phyloP scores from a whole-genome alignment of 1,140 invertebrate genomes.

The Microplitis demolitor region DNA sequence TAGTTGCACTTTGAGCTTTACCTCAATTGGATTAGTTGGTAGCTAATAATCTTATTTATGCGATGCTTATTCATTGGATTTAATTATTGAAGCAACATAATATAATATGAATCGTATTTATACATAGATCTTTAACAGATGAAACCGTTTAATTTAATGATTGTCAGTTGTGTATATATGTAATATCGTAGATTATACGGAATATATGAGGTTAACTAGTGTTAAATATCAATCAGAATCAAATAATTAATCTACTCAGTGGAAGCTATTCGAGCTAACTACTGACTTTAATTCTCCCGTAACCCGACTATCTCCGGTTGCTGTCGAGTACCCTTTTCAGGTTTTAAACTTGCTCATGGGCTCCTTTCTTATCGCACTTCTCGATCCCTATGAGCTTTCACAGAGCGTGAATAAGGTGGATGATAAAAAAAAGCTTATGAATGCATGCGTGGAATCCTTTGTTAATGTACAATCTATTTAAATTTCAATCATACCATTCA shows the following conservation, averaged over 20 bases:
- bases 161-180: background rate
- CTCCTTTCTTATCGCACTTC: conserved; percentile 8
- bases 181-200: background rate
- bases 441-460: conserved; percentile 6
- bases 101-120: background rate
- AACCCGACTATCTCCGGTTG: background rate
- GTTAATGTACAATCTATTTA: background rate
- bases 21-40: no score
- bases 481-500: conserved; percentile 4
- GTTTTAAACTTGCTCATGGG: conserved; percentile 1
- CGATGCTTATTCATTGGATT: no score
- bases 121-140: background rate
- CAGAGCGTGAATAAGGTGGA: conserved; percentile 11
- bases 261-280: background rate
- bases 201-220: background rate
- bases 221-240: conserved; percentile 7
- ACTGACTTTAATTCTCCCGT: conserved; percentile 14
- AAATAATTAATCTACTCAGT: background rate
- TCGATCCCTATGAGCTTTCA: conserved; percentile 17
- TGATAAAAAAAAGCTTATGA: conserved; percentile 19
- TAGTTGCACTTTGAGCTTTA: no score
- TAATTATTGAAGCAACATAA: background rate
- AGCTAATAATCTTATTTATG: no score
- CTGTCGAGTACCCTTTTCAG: conserved; percentile 10
- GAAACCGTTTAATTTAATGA: background rate